A percentile compares a stretch with the other conserved stretches of the same genome.
Evolutionary conservation across 1,140 invertebrate species (phyloP).

Genomic region (Asobara japonica): DNA sequence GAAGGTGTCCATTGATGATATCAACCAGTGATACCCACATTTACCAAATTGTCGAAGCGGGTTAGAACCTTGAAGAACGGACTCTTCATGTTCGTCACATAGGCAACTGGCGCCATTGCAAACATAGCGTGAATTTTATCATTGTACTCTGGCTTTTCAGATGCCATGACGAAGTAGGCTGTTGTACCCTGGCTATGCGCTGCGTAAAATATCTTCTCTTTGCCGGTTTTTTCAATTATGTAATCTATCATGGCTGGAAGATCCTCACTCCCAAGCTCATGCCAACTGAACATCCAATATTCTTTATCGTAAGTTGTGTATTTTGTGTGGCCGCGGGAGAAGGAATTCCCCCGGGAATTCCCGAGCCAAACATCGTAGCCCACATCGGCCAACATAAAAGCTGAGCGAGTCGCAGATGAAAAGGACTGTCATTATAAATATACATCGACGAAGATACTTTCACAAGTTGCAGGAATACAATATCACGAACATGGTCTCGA

Average conservation of each 20-base stretch:
- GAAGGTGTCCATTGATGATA: too few species aligned
- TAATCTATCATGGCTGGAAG: conserved; percentile 80
- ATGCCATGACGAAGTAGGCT: conserved; percentile 73
- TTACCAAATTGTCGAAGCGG: conserved; percentile 41
- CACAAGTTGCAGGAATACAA: too few species aligned
- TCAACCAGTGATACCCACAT: conserved; percentile 43
- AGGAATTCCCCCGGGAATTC: conserved; percentile 75
- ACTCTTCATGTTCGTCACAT: conserved; percentile 56
- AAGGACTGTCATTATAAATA: too few species aligned
- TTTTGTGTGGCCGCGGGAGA: conserved; percentile 65
- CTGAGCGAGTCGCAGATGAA: conserved; percentile 57
- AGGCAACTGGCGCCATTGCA: conserved; percentile 71
- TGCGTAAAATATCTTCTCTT: conserved; percentile 71
- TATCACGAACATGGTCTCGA: too few species aligned
- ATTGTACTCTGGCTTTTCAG: conserved; percentile 70
- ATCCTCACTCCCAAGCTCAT: conserved; percentile 81
- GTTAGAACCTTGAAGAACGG: conserved; percentile 56
- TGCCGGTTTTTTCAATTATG: conserved; percentile 67
- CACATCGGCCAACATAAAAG: conserved; percentile 73
- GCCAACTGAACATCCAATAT: conserved; percentile 81
- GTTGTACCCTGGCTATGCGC: conserved; percentile 76
- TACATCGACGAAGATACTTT: too few species aligned
- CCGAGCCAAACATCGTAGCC: conserved; percentile 85
- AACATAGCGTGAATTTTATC: conserved; percentile 67
- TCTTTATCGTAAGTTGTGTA: conserved; percentile 58